Evolutionary conservation across 1,140 invertebrate genomes (phyloP), one percentile per base, ranked within the genome.

Genomic region (Formica selysi): DNA sequence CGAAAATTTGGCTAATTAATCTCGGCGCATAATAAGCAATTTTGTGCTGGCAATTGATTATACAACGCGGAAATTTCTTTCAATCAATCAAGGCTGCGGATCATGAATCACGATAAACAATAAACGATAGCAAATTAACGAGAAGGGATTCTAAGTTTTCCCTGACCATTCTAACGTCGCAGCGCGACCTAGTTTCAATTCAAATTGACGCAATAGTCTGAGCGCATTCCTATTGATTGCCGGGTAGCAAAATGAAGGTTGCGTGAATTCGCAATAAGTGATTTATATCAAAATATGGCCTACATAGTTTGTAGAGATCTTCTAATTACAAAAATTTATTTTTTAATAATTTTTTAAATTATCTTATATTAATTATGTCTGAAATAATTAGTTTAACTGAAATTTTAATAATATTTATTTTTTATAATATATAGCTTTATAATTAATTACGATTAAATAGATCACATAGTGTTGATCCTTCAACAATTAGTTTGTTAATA

Each of bases 151-250:
- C 76, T 65, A 64, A 85, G 73, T 78, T 78, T 38, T 5, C 48
- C 8, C 48, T 19, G 71, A 44, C 29, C 48, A 6, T 70, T 80
- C 76, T 80, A 86, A 86, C 54, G 51, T 70, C 76, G 32, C 76
- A 44, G 65, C 11, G 76, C 65, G 84, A 61, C 54, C 76, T 54
- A 86, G 85, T 86, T 83, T 65, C 79, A 65, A 83, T 83, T 83
- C 44, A 86, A 83, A 86, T 83, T 73, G 59, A 83, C 85, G 85
- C 79, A 83, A 86, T 57, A 83, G 44, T 62, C 3, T 32, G 59
- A 73, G 36, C 59, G 59, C 51, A 70, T 74, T 86, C 78, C 65
- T 86, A 32, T 22, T 57, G 76, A 81, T 59, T 81, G 64, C 64
- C 44, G 76, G n/a, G 54, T 19, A n/a, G 26, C 4, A 29, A 70